phyloP scores from a whole-genome alignment of 92 coral and sea anemone genomes.

The Zoanthus gigantus region DNA sequence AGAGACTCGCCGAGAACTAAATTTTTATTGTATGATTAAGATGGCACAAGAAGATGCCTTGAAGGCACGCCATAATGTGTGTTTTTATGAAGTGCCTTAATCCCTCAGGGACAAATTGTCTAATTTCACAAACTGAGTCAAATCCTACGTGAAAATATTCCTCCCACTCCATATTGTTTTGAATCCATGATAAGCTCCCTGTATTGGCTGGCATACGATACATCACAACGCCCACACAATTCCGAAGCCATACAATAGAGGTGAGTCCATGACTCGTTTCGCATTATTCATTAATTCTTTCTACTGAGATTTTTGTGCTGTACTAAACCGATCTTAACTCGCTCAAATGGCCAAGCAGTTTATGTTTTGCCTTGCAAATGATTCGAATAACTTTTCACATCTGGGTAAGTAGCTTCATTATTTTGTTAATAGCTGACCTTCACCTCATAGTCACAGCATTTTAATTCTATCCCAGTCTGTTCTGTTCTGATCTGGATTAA shows the following conservation, averaged over 20 bases:
- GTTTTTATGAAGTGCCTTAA: not conserved
- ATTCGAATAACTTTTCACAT: slow-evolving; percentile 15
- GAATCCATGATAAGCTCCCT: not conserved
- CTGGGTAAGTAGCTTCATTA: slow-evolving; percentile 13
- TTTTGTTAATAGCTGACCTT: not conserved
- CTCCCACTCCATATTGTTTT: slow-evolving; percentile 25
- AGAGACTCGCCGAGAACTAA: not conserved
- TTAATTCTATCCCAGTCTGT: not conserved
- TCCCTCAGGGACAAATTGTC: slow-evolving; percentile 23
- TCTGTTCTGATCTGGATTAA: not conserved
- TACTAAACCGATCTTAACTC: slow-evolving; percentile 1
- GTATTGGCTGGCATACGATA: slow-evolving; percentile 41
- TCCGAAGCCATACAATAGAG: slow-evolving; percentile 25
- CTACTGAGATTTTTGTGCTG: not conserved
- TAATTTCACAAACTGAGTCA: not conserved
- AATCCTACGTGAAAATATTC: slow-evolving; percentile 51
- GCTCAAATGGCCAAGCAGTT: slow-evolving; percentile 43
- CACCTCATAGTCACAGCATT: not conserved
- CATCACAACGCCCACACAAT: slow-evolving; percentile 38
- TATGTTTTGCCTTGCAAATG: slow-evolving; percentile 39
- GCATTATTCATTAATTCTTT: slow-evolving; percentile 7
- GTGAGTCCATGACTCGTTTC: not conserved
- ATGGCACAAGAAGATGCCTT: not conserved
- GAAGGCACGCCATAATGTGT: not conserved
- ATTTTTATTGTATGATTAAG: not conserved